Evolutionary conservation across 2,888 invertebrate genomes (phyloP).

Genomic region (Baccha elongata): DNA sequence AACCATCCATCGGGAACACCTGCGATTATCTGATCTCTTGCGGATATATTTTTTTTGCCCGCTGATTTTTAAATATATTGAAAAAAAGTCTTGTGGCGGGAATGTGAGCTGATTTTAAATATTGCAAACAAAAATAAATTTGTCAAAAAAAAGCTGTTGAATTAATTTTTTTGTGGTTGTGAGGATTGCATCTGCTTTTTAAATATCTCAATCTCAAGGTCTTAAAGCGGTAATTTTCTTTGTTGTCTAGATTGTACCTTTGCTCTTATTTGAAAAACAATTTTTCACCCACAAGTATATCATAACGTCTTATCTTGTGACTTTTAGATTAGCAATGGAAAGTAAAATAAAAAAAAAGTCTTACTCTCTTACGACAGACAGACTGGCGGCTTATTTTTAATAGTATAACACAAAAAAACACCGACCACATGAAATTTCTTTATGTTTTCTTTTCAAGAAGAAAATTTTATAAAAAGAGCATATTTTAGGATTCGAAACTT

Average conservation of each 20-base stretch:
- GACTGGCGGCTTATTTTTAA: too few relatives aligned
- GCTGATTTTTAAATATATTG: slow-evolving; percentile 6
- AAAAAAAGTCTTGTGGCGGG: slow-evolving; percentile 25
- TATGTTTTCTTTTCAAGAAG: too few relatives aligned
- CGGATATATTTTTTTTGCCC: slow-evolving; percentile 54
- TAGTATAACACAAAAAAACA: too few relatives aligned
- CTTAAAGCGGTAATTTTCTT: slow-evolving; percentile 2
- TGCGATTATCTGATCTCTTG: slow-evolving; percentile 73
- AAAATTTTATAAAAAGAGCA: too few relatives aligned
- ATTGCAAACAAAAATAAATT: neutral
- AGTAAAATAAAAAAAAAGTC: too few relatives aligned
- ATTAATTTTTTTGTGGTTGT: neutral
- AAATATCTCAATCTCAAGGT: neutral
- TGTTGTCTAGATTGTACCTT: slow-evolving; percentile 13
- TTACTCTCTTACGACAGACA: too few relatives aligned
- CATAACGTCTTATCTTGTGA: too few relatives aligned
- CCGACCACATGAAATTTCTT: too few relatives aligned
- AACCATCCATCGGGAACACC: slow-evolving; percentile 67
- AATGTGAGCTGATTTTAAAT: slow-evolving; percentile 40
- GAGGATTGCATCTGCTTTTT: slow-evolving; percentile 12
- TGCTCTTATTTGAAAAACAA: too few relatives aligned
- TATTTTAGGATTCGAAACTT: too few relatives aligned
- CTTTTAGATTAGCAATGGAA: too few relatives aligned
- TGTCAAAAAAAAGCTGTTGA: neutral
- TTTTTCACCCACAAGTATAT: neutral